Percentiles rank a stretch among this genome's conserved stretches.
Evolutionary conservation across 53 echinoderm and acorn worm species (phyloP).

Genomic region (Zoroaster sp.): DNA sequence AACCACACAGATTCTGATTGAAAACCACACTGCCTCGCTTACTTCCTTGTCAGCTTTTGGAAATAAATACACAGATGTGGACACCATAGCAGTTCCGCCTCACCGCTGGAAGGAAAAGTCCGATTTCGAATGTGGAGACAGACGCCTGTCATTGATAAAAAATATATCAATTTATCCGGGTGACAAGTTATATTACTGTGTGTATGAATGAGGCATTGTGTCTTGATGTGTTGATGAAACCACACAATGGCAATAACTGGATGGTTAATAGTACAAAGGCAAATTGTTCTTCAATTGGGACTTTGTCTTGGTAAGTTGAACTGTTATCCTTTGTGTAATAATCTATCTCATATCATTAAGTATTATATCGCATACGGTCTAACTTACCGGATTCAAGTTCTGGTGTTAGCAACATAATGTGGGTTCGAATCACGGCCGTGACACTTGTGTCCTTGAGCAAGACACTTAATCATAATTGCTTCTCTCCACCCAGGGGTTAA

Average conservation of each 20-base stretch:
- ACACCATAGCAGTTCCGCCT: neutral
- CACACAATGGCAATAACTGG: neutral
- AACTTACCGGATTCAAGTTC: no score
- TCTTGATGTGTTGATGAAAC: neutral
- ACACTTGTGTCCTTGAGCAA: no score
- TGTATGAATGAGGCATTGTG: neutral
- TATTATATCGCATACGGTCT: no score
- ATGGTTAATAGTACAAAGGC: neutral
- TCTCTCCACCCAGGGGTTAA: no score
- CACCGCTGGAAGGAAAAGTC: neutral
- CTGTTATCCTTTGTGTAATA: neutral
- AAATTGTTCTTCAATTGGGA: neutral
- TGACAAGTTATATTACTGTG: neutral
- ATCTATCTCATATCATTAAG: no score
- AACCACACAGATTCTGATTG: neutral
- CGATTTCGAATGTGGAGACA: no score
- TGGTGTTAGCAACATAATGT: no score
- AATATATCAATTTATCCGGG: no score
- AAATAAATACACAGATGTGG: neutral
- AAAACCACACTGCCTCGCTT: neutral
- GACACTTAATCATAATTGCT: no score
- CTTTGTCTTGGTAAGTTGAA: constrained; percentile 12
- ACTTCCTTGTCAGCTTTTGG: neutral
- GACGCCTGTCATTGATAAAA: no score
- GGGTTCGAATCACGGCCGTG: no score